Evolutionary conservation across 2,888 invertebrate genomes (phyloP).

Genomic region (Thymelicus sylvestris): DNA sequence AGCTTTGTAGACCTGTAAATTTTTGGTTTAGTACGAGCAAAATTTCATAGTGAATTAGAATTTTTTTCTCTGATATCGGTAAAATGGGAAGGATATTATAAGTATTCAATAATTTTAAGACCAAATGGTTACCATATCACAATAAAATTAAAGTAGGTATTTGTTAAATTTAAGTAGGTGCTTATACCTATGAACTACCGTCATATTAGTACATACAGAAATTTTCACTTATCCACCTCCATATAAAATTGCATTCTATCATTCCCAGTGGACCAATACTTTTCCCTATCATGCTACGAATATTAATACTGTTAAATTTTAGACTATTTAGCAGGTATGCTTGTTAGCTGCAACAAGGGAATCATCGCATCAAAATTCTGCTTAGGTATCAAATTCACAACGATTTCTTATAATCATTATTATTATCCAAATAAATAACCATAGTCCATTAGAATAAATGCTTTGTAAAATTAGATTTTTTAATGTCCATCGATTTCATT

Average conservation of each 20-base stretch:
- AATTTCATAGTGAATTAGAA: not conserved
- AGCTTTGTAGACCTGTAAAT: not conserved
- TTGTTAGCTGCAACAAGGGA: not conserved
- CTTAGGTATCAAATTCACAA: not conserved
- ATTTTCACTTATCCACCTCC: not conserved
- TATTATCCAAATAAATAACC: not conserved
- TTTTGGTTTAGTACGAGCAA: not conserved
- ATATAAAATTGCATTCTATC: not conserved
- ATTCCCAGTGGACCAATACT: constrained; percentile 11
- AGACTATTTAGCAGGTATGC: not conserved
- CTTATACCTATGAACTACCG: not conserved
- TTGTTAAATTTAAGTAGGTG: constrained; percentile 1
- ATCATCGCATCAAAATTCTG: not conserved
- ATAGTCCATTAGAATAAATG: constrained; percentile 5
- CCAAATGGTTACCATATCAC: constrained; percentile 1
- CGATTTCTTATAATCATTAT: not conserved
- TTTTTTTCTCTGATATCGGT: not conserved
- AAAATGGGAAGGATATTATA: not conserved
- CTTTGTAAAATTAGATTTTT: constrained; percentile 1
- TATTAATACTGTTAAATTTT: constrained; percentile 2
- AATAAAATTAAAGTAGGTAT: not conserved
- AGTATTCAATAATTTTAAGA: not conserved
- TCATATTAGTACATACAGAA: not conserved
- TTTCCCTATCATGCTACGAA: constrained; percentile 11
- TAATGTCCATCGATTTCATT: not conserved